phyloP scores from a whole-genome alignment of 2,797 vertebrate genomes.

The Botia kubotai region DNA sequence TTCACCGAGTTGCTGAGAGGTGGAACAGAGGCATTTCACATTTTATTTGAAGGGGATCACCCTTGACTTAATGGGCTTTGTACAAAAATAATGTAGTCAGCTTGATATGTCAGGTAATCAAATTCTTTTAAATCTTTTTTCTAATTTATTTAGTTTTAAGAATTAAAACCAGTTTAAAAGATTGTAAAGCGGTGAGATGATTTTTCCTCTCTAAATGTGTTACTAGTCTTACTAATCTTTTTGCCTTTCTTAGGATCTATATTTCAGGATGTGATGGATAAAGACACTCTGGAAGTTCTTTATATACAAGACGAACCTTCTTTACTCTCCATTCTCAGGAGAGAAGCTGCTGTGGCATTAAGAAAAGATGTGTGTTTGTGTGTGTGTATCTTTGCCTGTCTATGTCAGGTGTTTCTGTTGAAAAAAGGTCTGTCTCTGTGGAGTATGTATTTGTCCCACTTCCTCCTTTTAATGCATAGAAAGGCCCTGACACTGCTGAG shows the following conservation, averaged over 20 bases:
- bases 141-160: not conserved
- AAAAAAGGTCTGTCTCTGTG: slow-evolving; percentile 92
- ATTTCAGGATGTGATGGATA: slow-evolving; percentile 94
- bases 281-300: slow-evolving; percentile 92
- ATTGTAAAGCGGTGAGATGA: not conserved
- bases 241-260: slow-evolving; percentile 82
- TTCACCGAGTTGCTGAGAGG: not conserved
- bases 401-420: slow-evolving; percentile 90
- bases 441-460: slow-evolving; percentile 92
- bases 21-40: not conserved
- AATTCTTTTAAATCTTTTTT: not conserved
- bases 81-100: not conserved
- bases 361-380: slow-evolving; percentile 48
- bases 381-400: not conserved
- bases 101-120: slow-evolving; percentile 1
- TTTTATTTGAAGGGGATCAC: not conserved
- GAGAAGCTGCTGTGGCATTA: not conserved
- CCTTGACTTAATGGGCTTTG: not conserved
- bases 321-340: not conserved
- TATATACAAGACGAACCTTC: slow-evolving; percentile 88
- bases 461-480: slow-evolving; percentile 90
- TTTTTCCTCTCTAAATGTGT: not conserved
- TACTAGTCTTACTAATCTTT: not conserved
- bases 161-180: not conserved
- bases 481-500: slow-evolving; percentile 96